Conservation (phyloP, 2,113 vertebrate genomes). For the Piprites chloris region DNA sequence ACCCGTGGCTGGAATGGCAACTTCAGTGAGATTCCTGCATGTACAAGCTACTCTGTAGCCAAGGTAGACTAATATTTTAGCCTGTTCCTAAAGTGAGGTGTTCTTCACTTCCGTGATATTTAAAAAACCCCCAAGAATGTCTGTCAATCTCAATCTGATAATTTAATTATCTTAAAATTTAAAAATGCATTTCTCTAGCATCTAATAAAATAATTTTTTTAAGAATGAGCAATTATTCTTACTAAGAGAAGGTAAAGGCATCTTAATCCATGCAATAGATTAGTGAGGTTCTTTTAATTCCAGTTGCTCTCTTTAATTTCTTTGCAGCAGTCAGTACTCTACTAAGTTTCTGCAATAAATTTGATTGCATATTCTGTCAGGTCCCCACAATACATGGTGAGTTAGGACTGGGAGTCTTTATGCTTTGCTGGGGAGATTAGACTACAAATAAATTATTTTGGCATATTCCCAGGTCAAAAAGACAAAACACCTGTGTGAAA, state of each 20-base stretch:
- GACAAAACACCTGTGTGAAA: not conserved
- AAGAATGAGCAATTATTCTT: conserved; percentile 15
- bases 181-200: not conserved
- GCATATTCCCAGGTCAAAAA: not conserved
- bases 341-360: not conserved
- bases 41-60: not conserved
- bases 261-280: not conserved
- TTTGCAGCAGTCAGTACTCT: conserved; percentile 3
- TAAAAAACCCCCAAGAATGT: not conserved
- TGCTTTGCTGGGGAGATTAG: not conserved
- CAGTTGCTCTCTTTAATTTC: not conserved
- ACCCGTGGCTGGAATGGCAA: not conserved
- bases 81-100: not conserved
- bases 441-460: not conserved
- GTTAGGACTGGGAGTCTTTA: not conserved
- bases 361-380: not conserved
- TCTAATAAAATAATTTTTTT: not conserved
- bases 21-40: not conserved
- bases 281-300: not conserved
- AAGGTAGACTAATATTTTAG: not conserved
- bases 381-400: not conserved
- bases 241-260: not conserved
- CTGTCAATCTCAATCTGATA: not conserved
- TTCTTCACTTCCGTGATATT: not conserved
- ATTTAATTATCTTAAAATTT: not conserved